Base-by-base conservation (phyloP, 2,888 invertebrate genomes). In the Trichogramma dendrolimi region DNA sequence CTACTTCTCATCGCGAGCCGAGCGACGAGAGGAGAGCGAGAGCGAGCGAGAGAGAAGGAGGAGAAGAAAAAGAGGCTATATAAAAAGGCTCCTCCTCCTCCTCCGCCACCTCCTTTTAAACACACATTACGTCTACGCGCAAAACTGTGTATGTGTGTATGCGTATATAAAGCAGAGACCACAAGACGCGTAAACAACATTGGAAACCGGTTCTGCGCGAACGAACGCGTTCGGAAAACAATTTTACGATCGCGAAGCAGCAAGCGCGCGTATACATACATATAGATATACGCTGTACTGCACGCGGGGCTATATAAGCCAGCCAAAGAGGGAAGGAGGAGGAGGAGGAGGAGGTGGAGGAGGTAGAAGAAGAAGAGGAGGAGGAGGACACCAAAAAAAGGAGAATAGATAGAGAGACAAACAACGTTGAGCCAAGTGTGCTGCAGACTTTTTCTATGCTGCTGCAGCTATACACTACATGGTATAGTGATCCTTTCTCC, bases 141-240 rank as follows among this genome's bases (percentile, higher is more conserved):
- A 75, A 72, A 75, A 70, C 74, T 72, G 74, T 73, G 75, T 74
- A 72, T 75, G 2, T 27, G 27, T 27, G 27, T 27, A 3, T 27
- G 27, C 27, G 27, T 27, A 27, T 27, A 27, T 27, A 27, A 27
- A 27, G 27, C 27, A 27, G 27, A 27, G 77, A 75, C 75, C 75
- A 72, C 70, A n/a, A 27, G 27, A 27, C 27, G 67, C 71, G 72
- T 73, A 76, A 75, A 75, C 74, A 77, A 77, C 74, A 69, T 68
- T 71, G 73, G 71, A 74, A 73, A 75, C 74, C 72, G 73, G 75
- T 75, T 71, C 74, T 27, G 27, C 71, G 71, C 70, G 73, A 72
- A 72, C 73, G 70, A 48, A 11, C 38, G 58, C 68, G 69, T 69
- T 69, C 72, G 75, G 71, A 74, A 76, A 76, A 76, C 72, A 73